Base-by-base conservation (phyloP, 2,797 vertebrate genomes). In the Trachurus trachurus region DNA sequence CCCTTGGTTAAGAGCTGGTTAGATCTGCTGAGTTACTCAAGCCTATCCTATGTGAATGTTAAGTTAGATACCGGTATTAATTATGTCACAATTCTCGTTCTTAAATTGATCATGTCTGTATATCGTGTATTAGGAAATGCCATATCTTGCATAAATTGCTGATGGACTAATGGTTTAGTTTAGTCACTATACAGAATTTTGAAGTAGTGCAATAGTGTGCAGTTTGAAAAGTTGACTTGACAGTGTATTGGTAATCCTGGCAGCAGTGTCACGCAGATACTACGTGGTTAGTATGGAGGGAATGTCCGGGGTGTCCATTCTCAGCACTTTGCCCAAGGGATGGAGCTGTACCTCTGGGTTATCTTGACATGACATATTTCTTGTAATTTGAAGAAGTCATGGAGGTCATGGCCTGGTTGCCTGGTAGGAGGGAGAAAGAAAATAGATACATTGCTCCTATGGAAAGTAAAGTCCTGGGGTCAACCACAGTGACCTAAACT, bases 321-420 rank as follows among this genome's bases (percentile, higher is more conserved):
- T 79, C 44, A 63, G 56, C 58, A 29, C 52, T 62, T 22, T 66
- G 65, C 65, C 80, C 80, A 63, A 45, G 80, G 76, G 82, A 76
- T 52, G 3, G 34, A 74, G 70, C 78, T 83, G 62, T 76, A 80
- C 61, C 68, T 84, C 76, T 71, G 69, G 63, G 66, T 73, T 61
- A 63, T 61, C 64, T 78, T 69, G 78, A 71, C 70, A 81, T 81
- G 74, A 83, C 86, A 83, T 66, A 60, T 60, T 68, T 58, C 66
- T 58, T 80, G 68, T 80, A 71, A 81, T 77, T 70, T 64, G 37
- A 6, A 37, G 34, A 37, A 6, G 34, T 37, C 34, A 37, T 37
- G 34, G 34, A 37, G 34, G 34, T 37, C 34, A 37, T 37, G 34
- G 34, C 34, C 34, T 9, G 34, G 45, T 70, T 84, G 79, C 80